These are phyloP conservation scores for Australoheros facetus DNA, from an alignment of 2,797 vertebrate species.

Conservation along the genomic window DNA sequence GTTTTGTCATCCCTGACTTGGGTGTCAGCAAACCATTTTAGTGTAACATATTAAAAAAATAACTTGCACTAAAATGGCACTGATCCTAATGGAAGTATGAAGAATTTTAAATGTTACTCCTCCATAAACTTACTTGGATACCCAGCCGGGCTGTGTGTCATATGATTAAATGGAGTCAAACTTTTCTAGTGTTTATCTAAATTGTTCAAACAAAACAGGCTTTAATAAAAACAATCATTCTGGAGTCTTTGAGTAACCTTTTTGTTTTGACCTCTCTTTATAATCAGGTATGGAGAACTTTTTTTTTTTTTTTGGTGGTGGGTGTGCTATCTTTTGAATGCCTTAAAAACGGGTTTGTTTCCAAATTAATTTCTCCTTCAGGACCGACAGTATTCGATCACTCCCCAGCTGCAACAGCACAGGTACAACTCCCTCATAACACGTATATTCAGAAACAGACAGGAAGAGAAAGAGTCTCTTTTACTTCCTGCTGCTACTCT, in stretches of 20 bases:
- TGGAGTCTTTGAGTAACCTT: neutral
- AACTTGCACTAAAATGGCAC: neutral
- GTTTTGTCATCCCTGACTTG: neutral
- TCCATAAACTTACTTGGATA: neutral
- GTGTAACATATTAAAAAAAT: neutral
- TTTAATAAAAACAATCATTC: neutral
- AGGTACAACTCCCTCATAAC: neutral
- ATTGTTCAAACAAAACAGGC: neutral
- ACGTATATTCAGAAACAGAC: neutral
- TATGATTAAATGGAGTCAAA: neutral
- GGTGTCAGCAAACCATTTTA: neutral
- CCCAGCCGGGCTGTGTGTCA: neutral
- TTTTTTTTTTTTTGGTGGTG: neutral
- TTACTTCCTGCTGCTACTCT: neutral
- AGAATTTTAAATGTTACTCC: neutral
- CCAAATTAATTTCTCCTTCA: neutral
- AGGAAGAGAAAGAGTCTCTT: neutral
- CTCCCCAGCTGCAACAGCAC: neutral
- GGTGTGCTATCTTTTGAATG: neutral
- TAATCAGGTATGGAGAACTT: neutral
- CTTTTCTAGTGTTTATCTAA: neutral
- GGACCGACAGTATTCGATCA: neutral
- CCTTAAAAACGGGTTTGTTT: neutral
- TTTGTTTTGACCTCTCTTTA: neutral
- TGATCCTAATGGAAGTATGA: neutral